These are phyloP conservation scores for Crossaster papposus DNA, from an alignment of 53 echinoderm and acorn worm genomes.

Conservation along the genomic window DNA sequence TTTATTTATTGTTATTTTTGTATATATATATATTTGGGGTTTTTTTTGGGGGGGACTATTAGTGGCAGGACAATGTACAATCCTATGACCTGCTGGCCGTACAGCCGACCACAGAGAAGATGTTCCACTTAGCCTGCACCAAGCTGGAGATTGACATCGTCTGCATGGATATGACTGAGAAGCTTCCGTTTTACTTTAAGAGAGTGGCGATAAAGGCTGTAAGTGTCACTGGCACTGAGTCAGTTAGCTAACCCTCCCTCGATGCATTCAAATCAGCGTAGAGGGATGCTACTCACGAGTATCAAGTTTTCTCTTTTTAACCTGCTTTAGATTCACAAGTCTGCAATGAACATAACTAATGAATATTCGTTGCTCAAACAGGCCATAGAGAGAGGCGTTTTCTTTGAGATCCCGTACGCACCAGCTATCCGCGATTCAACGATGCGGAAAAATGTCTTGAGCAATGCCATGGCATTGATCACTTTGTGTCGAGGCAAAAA, in stretches of 20 bases:
- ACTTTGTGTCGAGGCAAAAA: conserved; percentile 72
- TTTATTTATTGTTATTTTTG: not conserved
- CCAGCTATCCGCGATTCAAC: conserved; percentile 83
- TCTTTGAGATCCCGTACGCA: conserved; percentile 90
- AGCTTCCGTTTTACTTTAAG: conserved; percentile 84
- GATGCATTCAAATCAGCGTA: too few species aligned
- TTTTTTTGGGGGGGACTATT: too few species aligned
- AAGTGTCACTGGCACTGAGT: conserved; percentile 15
- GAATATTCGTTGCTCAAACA: conserved; percentile 2
- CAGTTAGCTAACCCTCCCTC: too few species aligned
- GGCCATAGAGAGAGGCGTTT: conserved; percentile 85
- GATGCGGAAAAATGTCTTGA: conserved; percentile 69
- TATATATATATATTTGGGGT: too few species aligned
- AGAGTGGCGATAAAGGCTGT: conserved; percentile 77
- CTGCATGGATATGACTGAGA: conserved; percentile 71
- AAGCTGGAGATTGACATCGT: conserved; percentile 89
- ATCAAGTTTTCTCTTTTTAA: too few species aligned
- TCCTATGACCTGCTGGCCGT: conserved; percentile 87
- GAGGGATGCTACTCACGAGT: too few species aligned
- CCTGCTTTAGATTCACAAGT: too few species aligned
- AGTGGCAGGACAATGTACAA: conserved; percentile 66
- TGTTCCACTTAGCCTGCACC: conserved; percentile 82
- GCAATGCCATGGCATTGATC: conserved; percentile 67
- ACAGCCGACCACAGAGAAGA: conserved; percentile 81
- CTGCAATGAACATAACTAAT: too few species aligned